Evolutionary conservation across 2,113 vertebrate species (phyloP).

Genomic region (Acrocephalus arundinaceus): DNA sequence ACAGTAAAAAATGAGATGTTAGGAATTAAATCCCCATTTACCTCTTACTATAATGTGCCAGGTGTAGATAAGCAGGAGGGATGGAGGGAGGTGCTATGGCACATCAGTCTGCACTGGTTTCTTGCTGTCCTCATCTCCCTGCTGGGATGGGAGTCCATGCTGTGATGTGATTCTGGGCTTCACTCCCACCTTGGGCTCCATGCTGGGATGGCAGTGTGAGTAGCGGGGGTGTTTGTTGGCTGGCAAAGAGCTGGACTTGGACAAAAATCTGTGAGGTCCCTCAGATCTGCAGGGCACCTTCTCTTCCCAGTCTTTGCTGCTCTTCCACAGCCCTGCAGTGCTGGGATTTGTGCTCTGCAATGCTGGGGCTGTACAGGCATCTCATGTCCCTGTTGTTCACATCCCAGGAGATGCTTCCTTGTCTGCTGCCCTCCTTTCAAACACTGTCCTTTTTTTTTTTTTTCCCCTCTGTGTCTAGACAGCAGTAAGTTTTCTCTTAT

Average conservation of each 20-base stretch:
- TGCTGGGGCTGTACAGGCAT: neutral
- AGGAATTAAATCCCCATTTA: neutral
- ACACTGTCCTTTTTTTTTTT: neutral
- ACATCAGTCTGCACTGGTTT: neutral
- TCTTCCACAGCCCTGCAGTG: neutral
- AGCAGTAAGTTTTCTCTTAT: neutral
- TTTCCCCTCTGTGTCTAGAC: neutral
- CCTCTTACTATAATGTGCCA: neutral
- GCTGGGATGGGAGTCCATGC: neutral
- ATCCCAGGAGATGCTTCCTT: neutral
- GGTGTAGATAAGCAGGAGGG: neutral
- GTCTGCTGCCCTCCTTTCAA: neutral
- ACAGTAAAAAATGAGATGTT: neutral
- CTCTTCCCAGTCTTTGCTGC: neutral
- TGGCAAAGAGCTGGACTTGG: neutral
- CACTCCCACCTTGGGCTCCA: rapidly evolving
- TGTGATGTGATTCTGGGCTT: neutral
- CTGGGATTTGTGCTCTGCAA: rapidly evolving
- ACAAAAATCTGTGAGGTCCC: neutral
- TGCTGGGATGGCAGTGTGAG: neutral
- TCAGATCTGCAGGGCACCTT: neutral
- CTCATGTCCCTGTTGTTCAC: neutral
- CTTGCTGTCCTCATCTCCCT: neutral
- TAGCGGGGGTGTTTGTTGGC: neutral
- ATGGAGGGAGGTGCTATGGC: neutral